Evolutionary conservation across 2,888 invertebrate genomes (phyloP).

Genomic region (Acrocyrtus sp.): DNA sequence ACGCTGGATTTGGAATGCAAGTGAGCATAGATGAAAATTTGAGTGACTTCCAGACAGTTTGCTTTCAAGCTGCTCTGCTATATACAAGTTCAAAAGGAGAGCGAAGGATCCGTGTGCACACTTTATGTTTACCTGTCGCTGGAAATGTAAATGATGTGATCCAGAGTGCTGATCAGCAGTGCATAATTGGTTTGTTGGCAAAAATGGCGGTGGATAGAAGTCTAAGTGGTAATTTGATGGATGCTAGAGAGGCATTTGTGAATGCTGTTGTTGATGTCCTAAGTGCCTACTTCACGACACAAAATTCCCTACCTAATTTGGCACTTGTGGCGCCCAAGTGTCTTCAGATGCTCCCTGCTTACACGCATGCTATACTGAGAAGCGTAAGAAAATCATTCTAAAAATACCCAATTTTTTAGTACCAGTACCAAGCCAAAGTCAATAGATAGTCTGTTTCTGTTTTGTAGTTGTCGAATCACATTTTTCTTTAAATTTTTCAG

Average conservation of each 20-base stretch:
- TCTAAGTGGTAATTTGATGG: slow-evolving; percentile 83
- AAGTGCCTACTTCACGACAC: slow-evolving; percentile 76
- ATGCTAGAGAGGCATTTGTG: slow-evolving; percentile 95
- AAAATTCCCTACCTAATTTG: slow-evolving; percentile 66
- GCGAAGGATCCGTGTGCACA: slow-evolving; percentile 96
- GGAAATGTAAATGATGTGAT: slow-evolving; percentile 86
- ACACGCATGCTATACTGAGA: slow-evolving; percentile 89
- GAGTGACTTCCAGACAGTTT: slow-evolving; percentile 85
- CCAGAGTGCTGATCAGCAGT: slow-evolving; percentile 91
- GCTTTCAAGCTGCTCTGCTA: slow-evolving; percentile 97
- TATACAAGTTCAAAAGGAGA: slow-evolving; percentile 97
- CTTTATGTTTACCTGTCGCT: slow-evolving; percentile 91
- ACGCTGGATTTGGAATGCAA: slow-evolving; percentile 98
- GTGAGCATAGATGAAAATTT: slow-evolving; percentile 93
- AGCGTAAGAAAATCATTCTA: slow-evolving; percentile 71
- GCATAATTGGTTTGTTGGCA: slow-evolving; percentile 88
- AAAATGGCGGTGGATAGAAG: slow-evolving; percentile 99
- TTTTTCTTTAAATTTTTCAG: slow-evolving; percentile 68
- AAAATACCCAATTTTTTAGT: neutral
- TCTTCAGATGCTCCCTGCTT: slow-evolving; percentile 86
- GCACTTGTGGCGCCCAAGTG: slow-evolving; percentile 80
- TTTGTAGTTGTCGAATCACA: slow-evolving; percentile 38
- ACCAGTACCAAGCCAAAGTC: neutral
- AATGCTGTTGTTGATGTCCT: slow-evolving; percentile 94
- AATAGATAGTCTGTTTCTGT: neutral